Evolutionary conservation across 2,888 invertebrate species (phyloP), one percentile per base, ranked within the genome.

Genomic region (Syrphus vitripennis): DNA sequence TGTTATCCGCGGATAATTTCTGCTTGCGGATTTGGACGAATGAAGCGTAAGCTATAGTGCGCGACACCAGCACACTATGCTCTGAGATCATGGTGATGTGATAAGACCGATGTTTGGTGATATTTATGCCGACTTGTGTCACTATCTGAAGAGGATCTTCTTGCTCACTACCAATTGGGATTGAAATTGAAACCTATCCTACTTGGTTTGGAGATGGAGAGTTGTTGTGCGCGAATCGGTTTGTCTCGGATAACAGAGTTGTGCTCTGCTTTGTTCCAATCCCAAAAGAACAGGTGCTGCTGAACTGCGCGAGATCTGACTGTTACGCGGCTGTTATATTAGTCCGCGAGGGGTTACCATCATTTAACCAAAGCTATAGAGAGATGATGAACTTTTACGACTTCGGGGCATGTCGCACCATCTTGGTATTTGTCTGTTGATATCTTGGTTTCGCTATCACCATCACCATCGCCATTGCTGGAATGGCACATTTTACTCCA

Each of bases 111-210:
- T 82, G 82, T 86, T 82, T 77, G 86, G 72, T 74, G 82, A 86
- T 86, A 86, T 86, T 86, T 86, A 82, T 86, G 86, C 82, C 86
- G 86, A 82, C 82, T 86, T 74, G 63, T 77, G 77, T 77, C 82
- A 82, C 77, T 82, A 86, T 86, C 86, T 69, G 53, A 70, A 40
- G 77, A 82, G 29, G 57, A 86, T 86, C 86, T 86, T 74, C 69
- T 57, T 86, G 82, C 86, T 86, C 77, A 86, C 86, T 86, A 82
- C 82, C 86, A 82, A 86, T 86, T 86, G 86, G 69, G 70, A 82
- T 77, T 86, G 77, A 67, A 81, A 82, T 77, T 86, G 77, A 67
- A 81, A 78, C 70, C 72, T 69, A 81, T n/a, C n/a, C n/a, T 81
- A 81, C 42, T 61, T 63, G 65, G 26, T 16, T 16, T 53, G 40